Conservation (phyloP, 2,797 vertebrate species). For the Smutsia gigantea region DNA sequence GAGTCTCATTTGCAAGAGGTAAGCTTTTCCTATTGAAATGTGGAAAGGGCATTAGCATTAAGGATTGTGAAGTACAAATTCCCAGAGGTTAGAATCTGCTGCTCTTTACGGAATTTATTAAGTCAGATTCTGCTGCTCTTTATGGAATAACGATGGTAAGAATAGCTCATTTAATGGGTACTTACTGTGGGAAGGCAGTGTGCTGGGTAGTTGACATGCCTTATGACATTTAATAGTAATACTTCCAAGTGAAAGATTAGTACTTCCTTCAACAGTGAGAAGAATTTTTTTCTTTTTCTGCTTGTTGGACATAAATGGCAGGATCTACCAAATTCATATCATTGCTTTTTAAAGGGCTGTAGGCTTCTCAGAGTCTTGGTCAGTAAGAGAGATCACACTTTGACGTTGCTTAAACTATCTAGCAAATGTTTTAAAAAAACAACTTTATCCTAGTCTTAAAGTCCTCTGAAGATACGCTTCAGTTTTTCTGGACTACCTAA, state of each 20-base stretch:
- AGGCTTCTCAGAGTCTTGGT: background rate
- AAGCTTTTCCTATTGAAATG: conserved; percentile 74
- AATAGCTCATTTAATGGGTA: background rate
- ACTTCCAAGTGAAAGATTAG: conserved; percentile 44
- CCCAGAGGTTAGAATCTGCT: background rate
- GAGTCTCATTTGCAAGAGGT: conserved; percentile 97
- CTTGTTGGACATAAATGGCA: background rate
- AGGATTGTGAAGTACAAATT: background rate
- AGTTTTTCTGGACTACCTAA: background rate
- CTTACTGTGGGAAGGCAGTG: background rate
- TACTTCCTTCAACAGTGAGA: background rate
- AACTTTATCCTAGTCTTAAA: background rate
- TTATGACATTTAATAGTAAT: background rate
- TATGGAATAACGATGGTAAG: background rate
- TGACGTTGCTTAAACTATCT: background rate
- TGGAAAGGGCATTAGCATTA: background rate
- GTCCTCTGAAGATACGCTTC: background rate
- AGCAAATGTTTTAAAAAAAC: background rate
- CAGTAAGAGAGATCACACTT: background rate
- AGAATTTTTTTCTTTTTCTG: background rate
- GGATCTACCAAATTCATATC: background rate
- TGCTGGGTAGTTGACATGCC: background rate
- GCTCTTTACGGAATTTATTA: background rate
- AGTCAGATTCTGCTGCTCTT: background rate
- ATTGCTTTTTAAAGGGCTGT: background rate